Percentiles rank a stretch among this genome's conserved stretches.
Conservation (phyloP, 2,797 vertebrate genomes). For the Alfaro cultratus region DNA sequence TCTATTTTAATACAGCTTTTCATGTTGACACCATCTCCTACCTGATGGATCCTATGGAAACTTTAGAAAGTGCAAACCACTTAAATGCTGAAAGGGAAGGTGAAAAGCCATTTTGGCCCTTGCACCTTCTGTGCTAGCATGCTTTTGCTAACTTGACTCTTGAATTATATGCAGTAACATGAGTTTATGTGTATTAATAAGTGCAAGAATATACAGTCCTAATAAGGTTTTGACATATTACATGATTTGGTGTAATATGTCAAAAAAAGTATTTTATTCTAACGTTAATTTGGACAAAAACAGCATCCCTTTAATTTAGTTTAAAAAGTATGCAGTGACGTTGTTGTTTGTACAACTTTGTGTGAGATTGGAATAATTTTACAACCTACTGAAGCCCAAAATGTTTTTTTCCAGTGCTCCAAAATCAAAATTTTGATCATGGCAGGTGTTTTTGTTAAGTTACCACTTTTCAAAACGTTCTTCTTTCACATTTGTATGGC, state of each 20-base stretch:
- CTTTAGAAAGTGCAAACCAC: neutral
- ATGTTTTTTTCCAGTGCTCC: neutral
- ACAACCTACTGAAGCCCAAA: neutral
- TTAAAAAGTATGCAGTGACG: neutral
- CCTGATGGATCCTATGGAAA: neutral
- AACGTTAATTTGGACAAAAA: neutral
- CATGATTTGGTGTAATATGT: neutral
- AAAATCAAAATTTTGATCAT: neutral
- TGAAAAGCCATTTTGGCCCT: neutral
- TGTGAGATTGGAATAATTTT: neutral
- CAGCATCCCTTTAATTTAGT: neutral
- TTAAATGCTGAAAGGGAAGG: neutral
- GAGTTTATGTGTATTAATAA: neutral
- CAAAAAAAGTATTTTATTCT: neutral
- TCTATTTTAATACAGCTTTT: neutral
- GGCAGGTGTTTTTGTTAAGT: neutral
- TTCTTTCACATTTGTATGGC: neutral
- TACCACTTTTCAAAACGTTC: no score
- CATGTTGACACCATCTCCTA: neutral
- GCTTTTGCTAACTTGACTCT: neutral
- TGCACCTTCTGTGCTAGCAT: neutral
- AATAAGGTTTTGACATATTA: neutral
- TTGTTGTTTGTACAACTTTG: neutral
- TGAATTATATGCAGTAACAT: neutral
- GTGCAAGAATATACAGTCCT: neutral